Evolutionary conservation across 2,113 vertebrate species (phyloP).

Genomic region (Bubo bubo): DNA sequence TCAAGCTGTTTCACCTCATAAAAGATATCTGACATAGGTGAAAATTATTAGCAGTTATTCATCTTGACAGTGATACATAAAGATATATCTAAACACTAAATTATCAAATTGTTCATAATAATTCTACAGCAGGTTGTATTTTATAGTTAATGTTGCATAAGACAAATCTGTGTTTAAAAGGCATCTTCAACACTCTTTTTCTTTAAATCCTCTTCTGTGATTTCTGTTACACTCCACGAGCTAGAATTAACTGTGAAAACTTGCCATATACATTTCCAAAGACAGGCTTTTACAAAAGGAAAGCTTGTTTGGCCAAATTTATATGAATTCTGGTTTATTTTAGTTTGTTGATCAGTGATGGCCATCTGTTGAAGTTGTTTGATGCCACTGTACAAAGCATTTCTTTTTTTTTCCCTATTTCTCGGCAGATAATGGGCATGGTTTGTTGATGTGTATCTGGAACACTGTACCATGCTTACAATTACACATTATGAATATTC

Average conservation of each 20-base stretch:
- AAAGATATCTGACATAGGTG: constrained; percentile 22
- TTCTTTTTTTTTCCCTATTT: constrained; percentile 31
- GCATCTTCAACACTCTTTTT: background rate
- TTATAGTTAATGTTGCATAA: constrained; percentile 43
- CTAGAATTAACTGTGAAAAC: constrained; percentile 55
- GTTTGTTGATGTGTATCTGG: constrained; percentile 54
- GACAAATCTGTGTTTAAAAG: constrained; percentile 13
- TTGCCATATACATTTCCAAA: constrained; percentile 37
- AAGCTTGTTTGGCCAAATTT: constrained; percentile 4
- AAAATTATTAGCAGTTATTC: constrained; percentile 62
- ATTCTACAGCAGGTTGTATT: constrained; percentile 39
- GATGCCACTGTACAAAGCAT: constrained; percentile 30
- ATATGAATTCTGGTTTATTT: constrained; percentile 61
- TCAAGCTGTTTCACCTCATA: constrained; percentile 36
- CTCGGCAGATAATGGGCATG: constrained; percentile 31
- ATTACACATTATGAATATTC: constrained; percentile 52
- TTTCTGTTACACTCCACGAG: constrained; percentile 10
- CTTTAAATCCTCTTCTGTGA: constrained; percentile 18
- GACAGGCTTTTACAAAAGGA: background rate
- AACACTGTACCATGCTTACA: constrained; percentile 8
- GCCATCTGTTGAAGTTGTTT: constrained; percentile 67
- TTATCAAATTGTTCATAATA: constrained; percentile 58
- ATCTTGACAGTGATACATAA: constrained; percentile 45
- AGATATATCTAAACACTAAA: constrained; percentile 54
- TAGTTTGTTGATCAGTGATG: constrained; percentile 50